Evolutionary conservation across 2,888 invertebrate species (phyloP).

Genomic region (Drosophila histrio): DNA sequence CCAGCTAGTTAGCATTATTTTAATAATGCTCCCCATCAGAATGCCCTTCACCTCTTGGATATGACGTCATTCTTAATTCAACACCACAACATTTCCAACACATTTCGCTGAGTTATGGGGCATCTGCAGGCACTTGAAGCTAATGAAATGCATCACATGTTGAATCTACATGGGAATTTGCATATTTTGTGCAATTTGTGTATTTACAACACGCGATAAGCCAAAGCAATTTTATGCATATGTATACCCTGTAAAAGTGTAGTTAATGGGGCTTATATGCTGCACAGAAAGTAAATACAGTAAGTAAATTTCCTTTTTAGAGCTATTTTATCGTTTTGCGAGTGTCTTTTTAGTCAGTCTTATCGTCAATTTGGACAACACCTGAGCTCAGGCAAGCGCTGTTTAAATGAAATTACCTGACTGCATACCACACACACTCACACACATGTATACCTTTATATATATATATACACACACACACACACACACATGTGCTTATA

Average conservation of each 20-base stretch:
- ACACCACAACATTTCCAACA: background rate
- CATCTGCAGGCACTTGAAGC: conserved; percentile 24
- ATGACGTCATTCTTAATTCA: background rate
- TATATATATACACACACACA: conserved; percentile 1
- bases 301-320: background rate
- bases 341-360: background rate
- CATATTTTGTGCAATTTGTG: conserved; percentile 56
- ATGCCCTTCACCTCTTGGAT: background rate
- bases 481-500: background rate
- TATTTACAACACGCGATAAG: conserved; percentile 30
- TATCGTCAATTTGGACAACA: conserved; percentile 5
- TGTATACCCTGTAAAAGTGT: background rate
- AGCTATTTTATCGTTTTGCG: no score
- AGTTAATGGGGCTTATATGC: background rate
- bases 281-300: background rate
- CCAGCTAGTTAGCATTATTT: background rate
- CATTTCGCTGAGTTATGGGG: background rate
- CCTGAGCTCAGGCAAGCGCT: conserved; percentile 8
- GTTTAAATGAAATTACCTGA: conserved; percentile 59
- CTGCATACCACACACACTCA: conserved; percentile 9
- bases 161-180: conserved; percentile 47
- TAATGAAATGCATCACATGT: conserved; percentile 57
- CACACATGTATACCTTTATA: background rate
- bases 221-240: conserved; percentile 14
- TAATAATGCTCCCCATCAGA: background rate